These are phyloP conservation scores for Blastobasis lacticolella DNA, from an alignment of 2,888 invertebrate genomes.

Conservation along the genomic window DNA sequence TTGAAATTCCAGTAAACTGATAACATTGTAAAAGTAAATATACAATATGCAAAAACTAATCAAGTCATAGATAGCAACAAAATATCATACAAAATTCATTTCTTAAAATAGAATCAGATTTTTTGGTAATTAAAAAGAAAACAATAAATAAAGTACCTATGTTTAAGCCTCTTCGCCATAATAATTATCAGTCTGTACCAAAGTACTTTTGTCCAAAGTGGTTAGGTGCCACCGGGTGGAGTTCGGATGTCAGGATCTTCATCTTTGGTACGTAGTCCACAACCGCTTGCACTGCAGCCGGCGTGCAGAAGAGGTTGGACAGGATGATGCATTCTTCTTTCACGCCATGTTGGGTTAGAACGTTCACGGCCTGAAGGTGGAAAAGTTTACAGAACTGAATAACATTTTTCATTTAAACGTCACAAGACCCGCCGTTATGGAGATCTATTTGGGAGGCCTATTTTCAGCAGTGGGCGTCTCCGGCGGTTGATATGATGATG, in stretches of 20 bases:
- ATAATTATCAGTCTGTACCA: conserved; percentile 87
- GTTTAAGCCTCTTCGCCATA: no score
- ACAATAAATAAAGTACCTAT: conserved; percentile 6
- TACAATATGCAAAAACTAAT: background rate
- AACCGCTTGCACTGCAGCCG: conserved; percentile 88
- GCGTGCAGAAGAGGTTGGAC: conserved; percentile 98
- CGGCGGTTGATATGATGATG: no score
- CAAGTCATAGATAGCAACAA: background rate
- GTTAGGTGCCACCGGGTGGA: conserved; percentile 95
- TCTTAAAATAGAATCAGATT: background rate
- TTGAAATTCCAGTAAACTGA: no score
- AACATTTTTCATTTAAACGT: no score
- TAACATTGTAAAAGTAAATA: background rate
- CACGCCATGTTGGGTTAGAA: conserved; percentile 94
- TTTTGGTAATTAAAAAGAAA: no score
- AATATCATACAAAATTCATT: background rate
- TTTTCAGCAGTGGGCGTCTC: no score
- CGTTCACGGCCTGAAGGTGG: conserved; percentile 87
- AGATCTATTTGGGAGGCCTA: no score
- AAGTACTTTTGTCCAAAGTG: conserved; percentile 99
- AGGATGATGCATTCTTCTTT: conserved; percentile 95
- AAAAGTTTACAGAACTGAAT: no score
- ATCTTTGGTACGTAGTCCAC: conserved; percentile 90
- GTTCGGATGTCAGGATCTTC: conserved; percentile 96
- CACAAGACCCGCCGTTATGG: no score